Percentiles rank a stretch among this genome's conserved stretches.
These are phyloP conservation scores for Sakesphorus luctuosus DNA, from an alignment of 2,113 vertebrate genomes.

Conservation along the genomic window DNA sequence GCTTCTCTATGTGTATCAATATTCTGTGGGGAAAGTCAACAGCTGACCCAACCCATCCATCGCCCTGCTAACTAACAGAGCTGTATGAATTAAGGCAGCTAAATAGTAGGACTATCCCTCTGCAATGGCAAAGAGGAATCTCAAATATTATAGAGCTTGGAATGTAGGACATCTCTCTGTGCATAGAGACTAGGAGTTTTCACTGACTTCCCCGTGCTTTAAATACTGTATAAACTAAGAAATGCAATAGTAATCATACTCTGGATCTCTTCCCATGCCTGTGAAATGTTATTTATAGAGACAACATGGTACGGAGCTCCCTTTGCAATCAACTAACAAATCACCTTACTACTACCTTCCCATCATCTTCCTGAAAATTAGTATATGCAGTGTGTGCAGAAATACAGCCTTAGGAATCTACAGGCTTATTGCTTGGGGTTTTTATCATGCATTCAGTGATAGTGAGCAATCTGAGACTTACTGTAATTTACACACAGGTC, in stretches of 20 bases:
- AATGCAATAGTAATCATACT: not conserved
- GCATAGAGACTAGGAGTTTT: not conserved
- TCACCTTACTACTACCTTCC: not conserved
- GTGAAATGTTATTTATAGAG: not conserved
- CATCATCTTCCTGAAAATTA: not conserved
- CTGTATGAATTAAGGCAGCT: not conserved
- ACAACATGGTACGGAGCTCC: not conserved
- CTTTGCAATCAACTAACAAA: not conserved
- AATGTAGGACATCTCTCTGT: not conserved
- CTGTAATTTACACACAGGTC: not conserved
- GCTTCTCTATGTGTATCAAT: not conserved
- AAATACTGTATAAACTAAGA: not conserved
- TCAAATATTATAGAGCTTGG: not conserved
- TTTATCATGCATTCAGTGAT: not conserved
- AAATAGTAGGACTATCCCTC: not conserved
- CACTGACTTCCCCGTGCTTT: not conserved
- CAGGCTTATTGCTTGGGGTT: not conserved
- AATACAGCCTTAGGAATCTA: not conserved
- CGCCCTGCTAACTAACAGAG: not conserved
- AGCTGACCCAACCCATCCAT: not conserved
- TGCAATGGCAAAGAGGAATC: not conserved
- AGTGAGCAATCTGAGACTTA: not conserved
- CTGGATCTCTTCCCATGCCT: not conserved
- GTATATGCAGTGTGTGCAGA: not conserved
- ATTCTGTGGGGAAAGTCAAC: not conserved